phyloP scores from a whole-genome alignment of 2,888 invertebrate genomes.

The Ophonus ardosiacus region DNA sequence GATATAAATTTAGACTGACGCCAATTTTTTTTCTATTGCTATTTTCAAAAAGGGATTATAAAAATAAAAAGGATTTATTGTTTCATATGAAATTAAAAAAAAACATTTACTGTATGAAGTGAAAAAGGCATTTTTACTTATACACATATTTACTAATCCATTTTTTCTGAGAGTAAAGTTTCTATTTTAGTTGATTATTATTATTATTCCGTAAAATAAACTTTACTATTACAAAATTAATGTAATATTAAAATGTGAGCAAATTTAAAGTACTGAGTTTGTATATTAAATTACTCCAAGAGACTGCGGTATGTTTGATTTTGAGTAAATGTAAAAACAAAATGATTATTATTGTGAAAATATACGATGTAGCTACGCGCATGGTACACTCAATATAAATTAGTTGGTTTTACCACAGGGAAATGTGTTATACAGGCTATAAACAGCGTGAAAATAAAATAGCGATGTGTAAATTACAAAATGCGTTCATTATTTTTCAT shows the following conservation, averaged over 20 bases:
- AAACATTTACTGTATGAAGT: not conserved
- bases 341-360: conserved; percentile 27
- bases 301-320: not conserved
- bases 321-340: not conserved
- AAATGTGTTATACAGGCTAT: conserved; percentile 9
- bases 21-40: not conserved
- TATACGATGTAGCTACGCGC: not conserved
- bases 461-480: conserved; percentile 8
- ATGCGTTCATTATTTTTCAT: conserved; percentile 23
- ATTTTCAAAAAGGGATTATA: not conserved
- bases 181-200: not conserved
- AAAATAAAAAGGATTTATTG: not conserved
- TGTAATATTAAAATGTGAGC: not conserved
- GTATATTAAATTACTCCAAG: not conserved
- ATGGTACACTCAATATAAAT: not conserved
- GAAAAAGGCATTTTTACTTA: too few species aligned
- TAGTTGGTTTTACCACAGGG: conserved; percentile 3
- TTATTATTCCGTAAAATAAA: not conserved
- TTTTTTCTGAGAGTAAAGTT: too few species aligned
- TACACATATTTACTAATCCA: too few species aligned
- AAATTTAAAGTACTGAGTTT: not conserved
- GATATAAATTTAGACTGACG: not conserved
- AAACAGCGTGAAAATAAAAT: conserved; percentile 19
- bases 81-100: not conserved
- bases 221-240: not conserved